A percentile compares a stretch with the other conserved stretches of the same genome.
These are phyloP conservation scores for Trematomus bernacchii DNA, from an alignment of 2,797 vertebrate genomes.

Conservation along the genomic window DNA sequence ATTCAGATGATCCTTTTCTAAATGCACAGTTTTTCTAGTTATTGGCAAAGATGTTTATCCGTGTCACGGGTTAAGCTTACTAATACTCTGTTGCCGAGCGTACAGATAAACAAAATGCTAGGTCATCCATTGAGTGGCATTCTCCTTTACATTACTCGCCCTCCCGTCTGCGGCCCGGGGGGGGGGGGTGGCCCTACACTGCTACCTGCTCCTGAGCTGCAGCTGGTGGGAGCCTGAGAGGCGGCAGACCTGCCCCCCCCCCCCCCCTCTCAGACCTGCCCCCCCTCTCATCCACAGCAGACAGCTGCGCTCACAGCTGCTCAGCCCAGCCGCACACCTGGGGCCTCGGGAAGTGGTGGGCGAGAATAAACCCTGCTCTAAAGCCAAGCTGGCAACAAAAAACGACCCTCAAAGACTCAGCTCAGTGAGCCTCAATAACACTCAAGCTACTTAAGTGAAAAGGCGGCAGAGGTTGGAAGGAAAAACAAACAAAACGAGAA, in stretches of 20 bases:
- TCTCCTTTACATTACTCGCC: slow-evolving; percentile 69
- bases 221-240: slow-evolving; percentile 45
- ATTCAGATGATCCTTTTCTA: slow-evolving; percentile 45
- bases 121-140: slow-evolving; percentile 70
- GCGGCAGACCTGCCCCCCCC: slow-evolving; percentile 52
- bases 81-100: slow-evolving; percentile 36
- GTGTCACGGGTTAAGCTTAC: slow-evolving; percentile 34
- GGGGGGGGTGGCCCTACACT: slow-evolving; percentile 18
- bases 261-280: slow-evolving; percentile 46
- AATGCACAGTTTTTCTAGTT: slow-evolving; percentile 73
- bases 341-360: slow-evolving; percentile 34
- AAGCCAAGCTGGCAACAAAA: slow-evolving; percentile 39
- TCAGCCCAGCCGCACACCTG: slow-evolving; percentile 57
- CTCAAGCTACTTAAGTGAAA: slow-evolving; percentile 65
- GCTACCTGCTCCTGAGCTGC: slow-evolving; percentile 52
- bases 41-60: slow-evolving; percentile 50
- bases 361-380: slow-evolving; percentile 37
- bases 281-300: slow-evolving; percentile 48
- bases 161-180: slow-evolving; percentile 39
- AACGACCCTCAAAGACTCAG: slow-evolving; percentile 38
- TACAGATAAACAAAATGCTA: slow-evolving; percentile 57
- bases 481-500: slow-evolving; percentile 26
- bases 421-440: slow-evolving; percentile 60
- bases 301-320: slow-evolving; percentile 65
- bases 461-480: slow-evolving; percentile 10